Base-by-base conservation (phyloP, 2,888 invertebrate species). In the Lutraria lutraria region DNA sequence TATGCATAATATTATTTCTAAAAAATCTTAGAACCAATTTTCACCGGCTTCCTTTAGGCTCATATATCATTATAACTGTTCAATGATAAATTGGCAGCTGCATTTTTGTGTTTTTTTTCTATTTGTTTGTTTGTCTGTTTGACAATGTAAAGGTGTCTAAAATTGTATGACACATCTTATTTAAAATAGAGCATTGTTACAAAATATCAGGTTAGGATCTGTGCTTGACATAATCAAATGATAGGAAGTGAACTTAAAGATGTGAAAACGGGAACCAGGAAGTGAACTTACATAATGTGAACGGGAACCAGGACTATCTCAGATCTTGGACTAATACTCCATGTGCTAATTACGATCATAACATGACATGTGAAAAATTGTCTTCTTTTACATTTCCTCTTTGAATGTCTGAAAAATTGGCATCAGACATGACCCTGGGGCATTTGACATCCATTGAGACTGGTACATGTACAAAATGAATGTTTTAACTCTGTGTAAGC, bases 21-120 rank as follows among this genome's bases (percentile, higher is more conserved):
- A 82, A 54, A 82, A 82, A 82, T 82, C 82, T 82, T 82, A 3
- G 12, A 82, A 56, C 60, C 82, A 82, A 82, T 1, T 82, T 56
- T 82, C 82, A 53, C 34, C 52, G 15, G 54, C 25, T 10, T 52
- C 12, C 6, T 76, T 34, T 31, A 31, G 43, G 34, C 34, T 76
- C 76, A 76, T 76, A 19, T 34, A 72, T 76, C 31, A 15, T 19
- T 15, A n/a, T 68, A 68, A 25, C 34, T 76, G 31, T 76, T 76
- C 76, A 31, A 68, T 31, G 76, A 76, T 15, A 31, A 16, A 76
- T 15, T 31, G 76, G 76, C 76, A 76, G 76, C 76, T 76, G 76
- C 34, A 76, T 34, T 21, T 68, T 43, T 68, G n/a, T 68, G 60
- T 68, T 25, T n/a, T n/a, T n/a, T n/a, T n/a, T n/a, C n/a, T n/a